phyloP scores from a whole-genome alignment of 2,888 invertebrate species.

The Sarcophaga carnaria region DNA sequence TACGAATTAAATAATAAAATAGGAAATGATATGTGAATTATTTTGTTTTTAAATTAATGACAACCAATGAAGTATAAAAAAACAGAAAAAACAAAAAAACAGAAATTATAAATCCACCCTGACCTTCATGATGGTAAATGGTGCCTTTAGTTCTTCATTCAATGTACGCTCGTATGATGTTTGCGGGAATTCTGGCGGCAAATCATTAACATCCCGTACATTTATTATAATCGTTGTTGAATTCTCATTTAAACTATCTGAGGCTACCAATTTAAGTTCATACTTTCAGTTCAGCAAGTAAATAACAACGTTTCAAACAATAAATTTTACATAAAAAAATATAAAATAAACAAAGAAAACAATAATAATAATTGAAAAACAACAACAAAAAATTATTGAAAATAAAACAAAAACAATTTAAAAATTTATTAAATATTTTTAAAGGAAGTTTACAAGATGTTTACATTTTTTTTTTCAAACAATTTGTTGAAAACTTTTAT shows the following conservation, averaged over 20 bases:
- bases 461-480: too few species aligned
- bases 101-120: constrained; percentile 33
- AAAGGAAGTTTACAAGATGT: background rate
- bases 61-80: background rate
- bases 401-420: constrained; percentile 6
- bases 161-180: constrained; percentile 88
- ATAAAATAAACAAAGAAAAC: constrained; percentile 48
- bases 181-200: constrained; percentile 91
- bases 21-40: constrained; percentile 24
- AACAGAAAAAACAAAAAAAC: background rate
- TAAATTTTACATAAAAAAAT: constrained; percentile 66
- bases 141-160: constrained; percentile 88
- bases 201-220: constrained; percentile 94
- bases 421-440: too few species aligned
- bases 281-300: constrained; percentile 83
- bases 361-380: constrained; percentile 50
- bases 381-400: constrained; percentile 26
- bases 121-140: constrained; percentile 89
- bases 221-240: constrained; percentile 91
- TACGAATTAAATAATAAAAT: constrained; percentile 17
- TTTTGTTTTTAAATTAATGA: constrained; percentile 4
- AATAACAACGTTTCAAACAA: background rate
- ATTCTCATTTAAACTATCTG: constrained; percentile 95
- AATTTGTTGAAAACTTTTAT: too few species aligned
- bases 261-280: constrained; percentile 93